These are phyloP conservation scores for Campoplex nolae DNA, from an alignment of 2,888 invertebrate species.

Conservation along the genomic window DNA sequence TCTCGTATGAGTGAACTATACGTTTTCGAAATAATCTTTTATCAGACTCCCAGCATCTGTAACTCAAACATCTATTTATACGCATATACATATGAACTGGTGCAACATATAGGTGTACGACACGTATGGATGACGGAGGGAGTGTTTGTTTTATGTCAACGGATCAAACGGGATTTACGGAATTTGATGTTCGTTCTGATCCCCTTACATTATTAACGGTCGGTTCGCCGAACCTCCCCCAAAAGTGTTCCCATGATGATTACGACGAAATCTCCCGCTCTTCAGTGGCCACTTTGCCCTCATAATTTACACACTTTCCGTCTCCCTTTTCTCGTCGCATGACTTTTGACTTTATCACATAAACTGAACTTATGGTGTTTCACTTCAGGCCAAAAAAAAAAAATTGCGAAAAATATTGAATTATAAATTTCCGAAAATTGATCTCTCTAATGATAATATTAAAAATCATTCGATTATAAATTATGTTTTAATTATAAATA, in stretches of 20 bases:
- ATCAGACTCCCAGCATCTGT: slow-evolving; percentile 48
- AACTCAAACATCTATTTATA: slow-evolving; percentile 2
- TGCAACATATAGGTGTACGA: slow-evolving; percentile 6
- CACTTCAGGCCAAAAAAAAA: neutral
- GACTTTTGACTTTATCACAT: slow-evolving; percentile 42
- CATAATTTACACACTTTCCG: slow-evolving; percentile 38
- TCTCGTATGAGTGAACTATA: slow-evolving; percentile 17
- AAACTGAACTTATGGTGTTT: neutral
- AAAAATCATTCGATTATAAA: neutral
- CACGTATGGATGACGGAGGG: slow-evolving; percentile 69
- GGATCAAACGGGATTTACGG: slow-evolving; percentile 81
- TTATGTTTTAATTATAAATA: neutral
- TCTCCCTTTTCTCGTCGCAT: slow-evolving; percentile 24
- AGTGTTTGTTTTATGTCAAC: slow-evolving; percentile 81
- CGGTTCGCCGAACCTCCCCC: slow-evolving; percentile 60
- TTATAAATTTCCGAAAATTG: neutral
- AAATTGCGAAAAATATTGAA: neutral
- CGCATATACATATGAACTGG: neutral
- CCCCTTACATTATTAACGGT: slow-evolving; percentile 73
- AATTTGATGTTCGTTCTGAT: slow-evolving; percentile 72
- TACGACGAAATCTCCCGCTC: slow-evolving; percentile 62
- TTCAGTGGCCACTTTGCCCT: slow-evolving; percentile 44
- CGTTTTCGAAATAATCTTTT: slow-evolving; percentile 51
- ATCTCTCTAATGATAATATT: neutral
- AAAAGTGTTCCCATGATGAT: slow-evolving; percentile 76